Evolutionary conservation across 2,888 invertebrate species (phyloP), one percentile per base, ranked within the genome.

Genomic region (Protodeltote pygarga): DNA sequence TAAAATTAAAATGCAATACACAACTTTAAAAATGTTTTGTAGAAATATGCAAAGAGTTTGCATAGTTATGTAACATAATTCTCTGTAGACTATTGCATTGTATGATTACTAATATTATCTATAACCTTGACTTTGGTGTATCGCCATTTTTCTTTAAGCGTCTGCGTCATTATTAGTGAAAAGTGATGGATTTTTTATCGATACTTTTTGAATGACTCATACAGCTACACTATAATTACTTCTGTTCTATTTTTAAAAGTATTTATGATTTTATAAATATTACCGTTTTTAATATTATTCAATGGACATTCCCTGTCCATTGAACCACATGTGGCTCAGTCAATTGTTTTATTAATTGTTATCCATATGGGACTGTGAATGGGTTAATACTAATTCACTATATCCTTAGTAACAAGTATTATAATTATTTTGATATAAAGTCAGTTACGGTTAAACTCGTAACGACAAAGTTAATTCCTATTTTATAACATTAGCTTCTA

Each of bases 71-170:
- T 34, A 29, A 35, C 9, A 11, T 25, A 31, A 29, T 23, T 8
- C 31, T 25, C 33, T 23, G 25, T 40, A 28, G 21, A 31, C 5
- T 41, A 9, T 19, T 14, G 20, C 25, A 32, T 15, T 25, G 9
- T 47, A 34, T 34, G 10, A 1, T 50, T 54, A 41, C 44, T 24
- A 41, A 46, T 47, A 28, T 59, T 47, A 50, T 44, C 49, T 35
- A n/a, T 63, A 31, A 3, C 59, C 64, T 63, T 63, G 64, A 63
- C 54, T 50, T 63, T 59, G 31, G 29, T 5, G n/a, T 14, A 33
- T 2, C 57, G 44, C 44, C 59, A 54, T 50, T 41, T 63, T 53
- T 25, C 34, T 46, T 47, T 44, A 15, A 10, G 13, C 9, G 13
- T n/a, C 5, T n/a, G n/a, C n/a, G n/a, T n/a, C n/a, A n/a, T n/a